Percentiles rank a stretch among this genome's conserved stretches.
These are phyloP conservation scores for Poecilia wingei DNA, from an alignment of 2,797 vertebrate genomes.

Conservation along the genomic window DNA sequence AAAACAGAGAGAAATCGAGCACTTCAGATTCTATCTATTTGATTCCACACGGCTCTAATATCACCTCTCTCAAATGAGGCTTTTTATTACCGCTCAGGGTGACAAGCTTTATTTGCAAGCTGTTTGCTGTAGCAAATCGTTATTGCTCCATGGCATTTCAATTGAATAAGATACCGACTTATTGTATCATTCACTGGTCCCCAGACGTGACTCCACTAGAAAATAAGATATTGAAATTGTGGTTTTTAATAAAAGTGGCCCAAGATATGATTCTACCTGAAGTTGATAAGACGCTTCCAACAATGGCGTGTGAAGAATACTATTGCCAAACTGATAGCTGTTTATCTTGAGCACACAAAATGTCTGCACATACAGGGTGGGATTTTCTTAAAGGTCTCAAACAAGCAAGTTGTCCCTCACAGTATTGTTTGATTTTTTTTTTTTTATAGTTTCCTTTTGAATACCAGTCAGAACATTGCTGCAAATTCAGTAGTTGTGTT, in stretches of 20 bases:
- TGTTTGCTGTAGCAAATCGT: constrained; percentile 79
- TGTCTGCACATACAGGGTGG: constrained; percentile 15
- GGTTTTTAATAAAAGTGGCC: constrained; percentile 71
- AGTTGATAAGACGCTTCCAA: constrained; percentile 47
- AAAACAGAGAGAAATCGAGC: constrained; percentile 55
- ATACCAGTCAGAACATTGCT: not conserved
- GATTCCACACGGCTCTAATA: constrained; percentile 74
- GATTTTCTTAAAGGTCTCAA: constrained; percentile 21
- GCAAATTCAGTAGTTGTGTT: not conserved
- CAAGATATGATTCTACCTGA: constrained; percentile 59
- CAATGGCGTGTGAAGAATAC: constrained; percentile 44
- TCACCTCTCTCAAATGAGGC: constrained; percentile 64
- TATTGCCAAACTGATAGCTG: constrained; percentile 43
- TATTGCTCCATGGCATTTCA: constrained; percentile 79
- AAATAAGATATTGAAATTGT: constrained; percentile 68
- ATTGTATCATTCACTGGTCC: constrained; percentile 68
- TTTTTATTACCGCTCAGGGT: constrained; percentile 75
- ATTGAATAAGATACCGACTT: constrained; percentile 76
- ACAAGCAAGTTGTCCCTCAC: constrained; percentile 1
- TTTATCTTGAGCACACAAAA: constrained; percentile 52
- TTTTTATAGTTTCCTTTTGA: not conserved
- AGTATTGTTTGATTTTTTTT: constrained; percentile 2
- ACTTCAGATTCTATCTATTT: constrained; percentile 74
- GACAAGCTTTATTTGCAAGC: constrained; percentile 79
- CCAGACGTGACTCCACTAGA: constrained; percentile 69